phyloP scores from a whole-genome alignment of 2,113 vertebrate genomes.

The Corythaixoides concolor region DNA sequence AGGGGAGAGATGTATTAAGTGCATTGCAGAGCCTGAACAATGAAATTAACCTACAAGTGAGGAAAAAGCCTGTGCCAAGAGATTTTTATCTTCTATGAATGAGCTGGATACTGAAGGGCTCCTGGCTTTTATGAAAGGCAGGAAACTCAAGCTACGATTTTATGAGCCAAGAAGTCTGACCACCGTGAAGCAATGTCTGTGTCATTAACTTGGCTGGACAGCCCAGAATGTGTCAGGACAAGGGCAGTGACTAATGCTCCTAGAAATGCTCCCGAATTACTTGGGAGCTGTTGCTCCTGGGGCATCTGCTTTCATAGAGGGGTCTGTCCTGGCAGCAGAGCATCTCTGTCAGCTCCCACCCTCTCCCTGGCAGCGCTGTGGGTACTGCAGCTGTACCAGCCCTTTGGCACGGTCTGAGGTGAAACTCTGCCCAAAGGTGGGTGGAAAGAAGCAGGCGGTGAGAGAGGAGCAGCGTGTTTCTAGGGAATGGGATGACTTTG shows the following conservation, averaged over 20 bases:
- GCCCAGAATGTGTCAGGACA: neutral
- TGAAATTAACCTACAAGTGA: conserved; percentile 34
- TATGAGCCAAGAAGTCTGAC: conserved; percentile 59
- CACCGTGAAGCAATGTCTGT: conserved; percentile 38
- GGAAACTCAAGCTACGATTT: conserved; percentile 50
- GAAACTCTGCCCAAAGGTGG: neutral
- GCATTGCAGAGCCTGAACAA: conserved; percentile 20
- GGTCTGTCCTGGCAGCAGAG: neutral
- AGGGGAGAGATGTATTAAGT: neutral
- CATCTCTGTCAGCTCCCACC: neutral
- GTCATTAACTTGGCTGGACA: conserved; percentile 52
- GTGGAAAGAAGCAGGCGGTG: neutral
- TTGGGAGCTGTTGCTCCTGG: neutral
- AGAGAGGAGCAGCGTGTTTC: neutral
- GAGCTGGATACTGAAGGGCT: conserved; percentile 35
- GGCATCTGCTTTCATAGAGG: neutral
- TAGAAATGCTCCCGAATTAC: neutral
- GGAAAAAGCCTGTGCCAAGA: conserved; percentile 62
- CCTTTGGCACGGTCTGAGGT: neutral
- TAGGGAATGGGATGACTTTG: neutral
- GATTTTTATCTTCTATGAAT: conserved; percentile 68
- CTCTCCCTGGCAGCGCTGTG: neutral
- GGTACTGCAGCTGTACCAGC: rapidly evolving
- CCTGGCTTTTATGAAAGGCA: conserved; percentile 56
- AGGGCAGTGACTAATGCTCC: conserved; percentile 15